These are phyloP conservation scores for Drosophila subobscura DNA, from an alignment of 1,140 invertebrate species.

Conservation along the genomic window DNA sequence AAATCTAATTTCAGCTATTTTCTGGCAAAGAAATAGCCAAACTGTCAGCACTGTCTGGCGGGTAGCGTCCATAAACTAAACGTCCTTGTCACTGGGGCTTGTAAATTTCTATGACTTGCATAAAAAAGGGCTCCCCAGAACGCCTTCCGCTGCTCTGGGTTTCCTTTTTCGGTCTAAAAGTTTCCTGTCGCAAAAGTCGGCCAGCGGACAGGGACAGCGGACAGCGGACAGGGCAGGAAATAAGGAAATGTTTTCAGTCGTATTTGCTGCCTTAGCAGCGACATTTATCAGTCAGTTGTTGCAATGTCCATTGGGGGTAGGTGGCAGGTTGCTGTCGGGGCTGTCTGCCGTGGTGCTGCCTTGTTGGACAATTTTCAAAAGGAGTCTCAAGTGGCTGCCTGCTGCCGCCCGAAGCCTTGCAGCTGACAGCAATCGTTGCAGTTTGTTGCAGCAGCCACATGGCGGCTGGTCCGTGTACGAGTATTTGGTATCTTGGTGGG, in stretches of 20 bases:
- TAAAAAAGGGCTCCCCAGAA: slow-evolving; percentile 73
- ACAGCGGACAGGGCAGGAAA: slow-evolving; percentile 57
- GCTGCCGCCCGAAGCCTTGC: slow-evolving; percentile 36
- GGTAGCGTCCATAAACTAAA: slow-evolving; percentile 62
- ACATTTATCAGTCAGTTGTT: slow-evolving; percentile 81
- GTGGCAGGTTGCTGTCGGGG: not conserved
- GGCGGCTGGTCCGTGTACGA: slow-evolving; percentile 20
- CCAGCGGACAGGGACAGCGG: slow-evolving; percentile 31
- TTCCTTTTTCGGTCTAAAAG: slow-evolving; percentile 78
- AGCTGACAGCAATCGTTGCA: slow-evolving; percentile 59
- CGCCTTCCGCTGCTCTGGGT: slow-evolving; percentile 67
- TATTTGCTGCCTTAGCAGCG: slow-evolving; percentile 76
- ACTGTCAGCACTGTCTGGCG: slow-evolving; percentile 7
- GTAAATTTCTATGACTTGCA: slow-evolving; percentile 81
- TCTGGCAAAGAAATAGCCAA: slow-evolving; percentile 13
- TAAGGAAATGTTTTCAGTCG: slow-evolving; percentile 77
- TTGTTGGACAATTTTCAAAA: slow-evolving; percentile 76
- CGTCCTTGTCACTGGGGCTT: slow-evolving; percentile 78
- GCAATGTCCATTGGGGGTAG: slow-evolving; percentile 47
- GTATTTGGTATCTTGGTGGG: slow-evolving; percentile 41
- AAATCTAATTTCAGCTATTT: too few species aligned
- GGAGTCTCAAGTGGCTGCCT: slow-evolving; percentile 66
- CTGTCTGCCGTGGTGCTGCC: slow-evolving; percentile 21
- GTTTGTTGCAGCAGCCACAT: slow-evolving; percentile 58
- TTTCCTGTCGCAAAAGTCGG: slow-evolving; percentile 61